Conservation (phyloP, 1,140 invertebrate species). For the Delia radicum region DNA sequence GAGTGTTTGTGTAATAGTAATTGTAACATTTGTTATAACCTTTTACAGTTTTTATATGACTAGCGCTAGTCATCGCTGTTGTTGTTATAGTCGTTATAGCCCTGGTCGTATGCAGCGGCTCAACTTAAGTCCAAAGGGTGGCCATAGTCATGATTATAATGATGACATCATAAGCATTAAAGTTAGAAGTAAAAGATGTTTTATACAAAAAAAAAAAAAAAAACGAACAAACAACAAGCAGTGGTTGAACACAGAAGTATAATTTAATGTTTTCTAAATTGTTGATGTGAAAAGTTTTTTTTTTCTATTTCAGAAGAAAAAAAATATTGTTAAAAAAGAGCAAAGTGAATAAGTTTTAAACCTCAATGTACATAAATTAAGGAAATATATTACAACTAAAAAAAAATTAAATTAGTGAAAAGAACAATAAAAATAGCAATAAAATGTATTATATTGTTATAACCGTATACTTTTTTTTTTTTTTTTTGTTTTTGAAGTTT, state of each 20-base stretch:
- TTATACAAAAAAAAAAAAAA: background rate
- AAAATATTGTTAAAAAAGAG: background rate
- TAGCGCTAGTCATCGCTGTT: no score
- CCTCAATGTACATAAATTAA: background rate
- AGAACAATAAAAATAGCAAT: background rate
- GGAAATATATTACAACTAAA: background rate
- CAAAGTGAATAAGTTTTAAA: background rate
- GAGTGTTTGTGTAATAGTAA: background rate
- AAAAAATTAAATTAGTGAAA: background rate
- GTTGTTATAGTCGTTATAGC: no score
- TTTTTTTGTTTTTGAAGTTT: no score
- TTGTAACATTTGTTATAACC: background rate
- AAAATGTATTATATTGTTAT: no score
- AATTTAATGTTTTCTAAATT: conserved; percentile 5
- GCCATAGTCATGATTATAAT: background rate
- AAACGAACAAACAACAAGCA: background rate
- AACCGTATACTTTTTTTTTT: no score
- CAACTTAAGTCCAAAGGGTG: background rate
- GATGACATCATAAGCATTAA: background rate
- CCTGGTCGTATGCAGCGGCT: background rate
- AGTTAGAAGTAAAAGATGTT: background rate
- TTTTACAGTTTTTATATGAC: no score
- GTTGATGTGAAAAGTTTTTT: background rate
- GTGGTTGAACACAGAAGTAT: background rate
- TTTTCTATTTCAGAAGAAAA: background rate